Evolutionary conservation across 1,140 invertebrate species (phyloP), one percentile per base, ranked within the genome.

Genomic region (Hesperophylax magnus): DNA sequence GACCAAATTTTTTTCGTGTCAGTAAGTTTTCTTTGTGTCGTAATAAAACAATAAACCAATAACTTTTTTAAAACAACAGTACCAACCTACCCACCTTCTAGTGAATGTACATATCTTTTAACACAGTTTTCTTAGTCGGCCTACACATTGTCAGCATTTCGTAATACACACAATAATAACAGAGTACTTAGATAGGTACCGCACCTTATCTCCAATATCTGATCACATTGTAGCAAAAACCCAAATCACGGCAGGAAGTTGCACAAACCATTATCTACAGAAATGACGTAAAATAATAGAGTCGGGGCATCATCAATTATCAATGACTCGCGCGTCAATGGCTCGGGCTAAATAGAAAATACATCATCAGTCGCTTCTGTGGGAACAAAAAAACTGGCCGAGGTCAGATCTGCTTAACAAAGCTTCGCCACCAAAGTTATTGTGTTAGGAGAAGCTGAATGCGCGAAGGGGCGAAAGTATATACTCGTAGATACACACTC

Each of bases 251-350:
- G 7, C 22, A 52, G n/a, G 67, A 52, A 22, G n/a, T 17, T 52
- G 67, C 47, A 47, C 17, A 27, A 54, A 20, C 52, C n/a, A 39
- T 77, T 61, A 63, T 52, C 63, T 22, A 58, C 8, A 2, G 17
- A n/a, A 74, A 56, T 77, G 72, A 65, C 77, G n/a, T 7, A 58
- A 58, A 58, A 58, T 58, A 18, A 18, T 18, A 18, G 5, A 9
- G n/a, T 8, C 56, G 56, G 22, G 52, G 20, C 22, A 82, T 80
- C 78, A 80, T 80, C 78, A 80, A 80, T 80, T 82, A 80, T 80
- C 78, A 79, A 82, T 82, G 27, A 69, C 78, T 82, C 65, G 77
- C 81, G 56, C 17, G 24, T 20, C 27, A 27, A 60, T 54, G 56
- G 24, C 27, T 34, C 56, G 8, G 27, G 14, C n/a, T 75, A 14